A percentile compares a stretch with the other conserved stretches of the same genome.
phyloP scores from a whole-genome alignment of 2,888 invertebrate genomes.

The Drosophila yooni region DNA sequence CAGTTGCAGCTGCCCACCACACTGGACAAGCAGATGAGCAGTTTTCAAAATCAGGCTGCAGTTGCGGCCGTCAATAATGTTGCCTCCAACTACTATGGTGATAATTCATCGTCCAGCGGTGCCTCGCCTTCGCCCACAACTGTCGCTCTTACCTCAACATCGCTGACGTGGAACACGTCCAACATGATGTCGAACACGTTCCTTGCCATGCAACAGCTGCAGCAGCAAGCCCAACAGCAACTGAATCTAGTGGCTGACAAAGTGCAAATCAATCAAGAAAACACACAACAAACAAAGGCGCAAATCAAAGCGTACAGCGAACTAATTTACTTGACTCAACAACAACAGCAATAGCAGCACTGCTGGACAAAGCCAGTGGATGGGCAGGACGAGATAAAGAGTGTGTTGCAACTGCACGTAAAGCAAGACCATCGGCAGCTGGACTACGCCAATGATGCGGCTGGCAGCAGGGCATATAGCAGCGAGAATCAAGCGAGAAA shows the following conservation, averaged over 20 bases:
- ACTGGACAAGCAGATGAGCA: conserved; percentile 82
- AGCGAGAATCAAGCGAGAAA: conserved; percentile 82
- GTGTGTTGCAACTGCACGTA: conserved; percentile 82
- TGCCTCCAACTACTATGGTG: conserved; percentile 83
- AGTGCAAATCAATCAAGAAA: conserved; percentile 84
- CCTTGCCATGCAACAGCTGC: conserved; percentile 84
- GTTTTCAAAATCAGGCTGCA: conserved; percentile 83
- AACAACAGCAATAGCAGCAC: conserved; percentile 77
- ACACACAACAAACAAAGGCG: conserved; percentile 89
- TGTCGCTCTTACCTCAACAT: conserved; percentile 84
- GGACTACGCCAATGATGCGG: conserved; percentile 69
- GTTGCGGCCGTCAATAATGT: conserved; percentile 81
- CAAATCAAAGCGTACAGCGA: conserved; percentile 92
- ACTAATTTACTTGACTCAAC: conserved; percentile 85
- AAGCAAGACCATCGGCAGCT: conserved; percentile 82
- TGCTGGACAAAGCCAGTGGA: conserved; percentile 81
- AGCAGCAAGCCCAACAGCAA: conserved; percentile 78
- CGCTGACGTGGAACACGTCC: conserved; percentile 90
- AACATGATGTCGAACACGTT: conserved; percentile 83
- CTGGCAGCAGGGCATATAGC: conserved; percentile 59
- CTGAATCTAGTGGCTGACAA: conserved; percentile 83
- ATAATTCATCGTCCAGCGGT: conserved; percentile 84
- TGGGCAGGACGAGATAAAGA: conserved; percentile 79
- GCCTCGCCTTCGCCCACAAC: conserved; percentile 84
- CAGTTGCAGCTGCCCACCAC: conserved; percentile 87